Conservation (phyloP, 2,113 vertebrate genomes). For the Tenrec ecaudatus region DNA sequence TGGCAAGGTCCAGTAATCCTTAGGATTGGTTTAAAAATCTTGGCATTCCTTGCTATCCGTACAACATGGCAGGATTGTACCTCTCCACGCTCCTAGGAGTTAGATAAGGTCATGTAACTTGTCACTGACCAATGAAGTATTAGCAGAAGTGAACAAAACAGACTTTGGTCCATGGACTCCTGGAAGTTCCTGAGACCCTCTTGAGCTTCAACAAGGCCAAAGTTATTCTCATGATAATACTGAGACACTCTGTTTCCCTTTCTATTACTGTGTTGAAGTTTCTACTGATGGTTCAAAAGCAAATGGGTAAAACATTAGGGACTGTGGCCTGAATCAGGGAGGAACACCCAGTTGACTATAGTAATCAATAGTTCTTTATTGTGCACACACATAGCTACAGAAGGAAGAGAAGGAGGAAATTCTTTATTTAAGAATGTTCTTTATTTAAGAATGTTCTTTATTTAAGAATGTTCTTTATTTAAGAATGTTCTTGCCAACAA, state of each 20-base stretch:
- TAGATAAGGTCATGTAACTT: not conserved
- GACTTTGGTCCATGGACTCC: not conserved
- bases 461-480: not conserved
- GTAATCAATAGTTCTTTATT: no score
- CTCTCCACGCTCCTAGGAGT: not conserved
- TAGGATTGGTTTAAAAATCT: not conserved
- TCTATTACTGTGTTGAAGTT: not conserved
- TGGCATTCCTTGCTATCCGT: not conserved
- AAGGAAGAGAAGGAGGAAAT: no score
- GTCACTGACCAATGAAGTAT: not conserved
- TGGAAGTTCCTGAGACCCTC: not conserved
- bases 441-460: not conserved
- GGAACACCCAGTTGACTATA: not conserved
- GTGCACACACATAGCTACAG: not conserved
- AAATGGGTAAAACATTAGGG: not conserved
- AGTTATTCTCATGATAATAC: not conserved
- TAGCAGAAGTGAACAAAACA: not conserved
- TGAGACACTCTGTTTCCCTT: not conserved
- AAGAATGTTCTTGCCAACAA: not conserved
- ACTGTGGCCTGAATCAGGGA: not conserved
- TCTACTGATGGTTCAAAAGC: not conserved
- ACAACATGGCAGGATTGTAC: not conserved
- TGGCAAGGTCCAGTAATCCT: no score
- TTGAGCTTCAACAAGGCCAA: not conserved
- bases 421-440: not conserved